Evolutionary conservation across 53 echinoderm and acorn worm genomes (phyloP).

Genomic region (Glandiceps talaboti): DNA sequence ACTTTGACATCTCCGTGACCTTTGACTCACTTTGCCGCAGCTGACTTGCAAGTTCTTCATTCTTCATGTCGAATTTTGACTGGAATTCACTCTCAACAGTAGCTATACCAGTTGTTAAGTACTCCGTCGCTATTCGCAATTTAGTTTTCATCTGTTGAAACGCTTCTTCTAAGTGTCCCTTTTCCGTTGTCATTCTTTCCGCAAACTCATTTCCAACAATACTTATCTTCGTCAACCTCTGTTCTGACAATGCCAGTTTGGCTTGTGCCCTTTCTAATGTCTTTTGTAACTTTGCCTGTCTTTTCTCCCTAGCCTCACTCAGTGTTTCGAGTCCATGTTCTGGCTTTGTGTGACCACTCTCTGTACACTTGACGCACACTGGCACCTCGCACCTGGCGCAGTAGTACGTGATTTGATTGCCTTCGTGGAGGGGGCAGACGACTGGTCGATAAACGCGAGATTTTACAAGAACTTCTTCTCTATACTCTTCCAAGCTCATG

Average conservation of each 20-base stretch:
- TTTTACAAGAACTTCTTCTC: not conserved
- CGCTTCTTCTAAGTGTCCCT: not conserved
- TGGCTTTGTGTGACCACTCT: not conserved
- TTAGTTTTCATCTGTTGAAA: not conserved
- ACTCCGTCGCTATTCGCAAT: not conserved
- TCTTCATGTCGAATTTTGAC: not conserved
- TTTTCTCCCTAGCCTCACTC: not conserved
- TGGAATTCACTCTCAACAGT: not conserved
- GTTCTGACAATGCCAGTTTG: not conserved
- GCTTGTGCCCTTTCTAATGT: not conserved
- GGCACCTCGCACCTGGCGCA: not conserved
- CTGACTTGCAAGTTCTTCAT: not conserved
- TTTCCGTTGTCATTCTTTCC: not conserved
- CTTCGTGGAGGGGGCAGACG: not conserved
- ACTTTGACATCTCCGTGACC: not conserved
- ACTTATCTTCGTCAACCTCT: not conserved
- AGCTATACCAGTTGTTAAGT: not conserved
- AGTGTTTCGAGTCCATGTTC: not conserved
- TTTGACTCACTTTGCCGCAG: not conserved
- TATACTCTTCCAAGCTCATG: not conserved
- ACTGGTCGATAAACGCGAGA: not conserved
- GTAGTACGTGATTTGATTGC: not conserved
- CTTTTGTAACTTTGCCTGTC: not conserved
- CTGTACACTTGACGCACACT: not conserved
- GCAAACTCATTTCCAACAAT: not conserved